phyloP scores from a whole-genome alignment of 2,113 vertebrate species.

The Uria lomvia region DNA sequence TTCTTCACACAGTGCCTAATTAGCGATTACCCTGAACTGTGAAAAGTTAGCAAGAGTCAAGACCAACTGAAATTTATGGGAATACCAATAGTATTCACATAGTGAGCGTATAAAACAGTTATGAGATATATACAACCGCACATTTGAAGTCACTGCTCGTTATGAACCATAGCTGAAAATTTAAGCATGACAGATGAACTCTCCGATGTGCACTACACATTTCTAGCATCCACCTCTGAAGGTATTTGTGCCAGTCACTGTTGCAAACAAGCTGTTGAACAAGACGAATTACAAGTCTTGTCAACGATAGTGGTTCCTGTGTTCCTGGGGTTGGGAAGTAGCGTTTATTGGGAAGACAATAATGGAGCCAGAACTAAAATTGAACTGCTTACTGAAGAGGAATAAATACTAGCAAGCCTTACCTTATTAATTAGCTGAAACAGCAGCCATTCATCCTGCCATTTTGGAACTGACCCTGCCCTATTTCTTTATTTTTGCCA shows the following conservation, averaged over 20 bases:
- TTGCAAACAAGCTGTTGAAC: background rate
- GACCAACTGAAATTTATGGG: background rate
- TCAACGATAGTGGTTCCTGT: rapidly evolving
- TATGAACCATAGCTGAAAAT: background rate
- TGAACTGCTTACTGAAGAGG: background rate
- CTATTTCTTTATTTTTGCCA: constrained; percentile 55
- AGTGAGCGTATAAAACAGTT: background rate
- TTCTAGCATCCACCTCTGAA: background rate
- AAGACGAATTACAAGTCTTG: background rate
- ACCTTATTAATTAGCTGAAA: background rate
- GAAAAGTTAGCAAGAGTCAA: background rate
- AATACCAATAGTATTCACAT: background rate
- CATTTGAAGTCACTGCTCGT: background rate
- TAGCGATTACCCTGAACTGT: background rate
- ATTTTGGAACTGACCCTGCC: constrained; percentile 49
- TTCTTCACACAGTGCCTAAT: background rate
- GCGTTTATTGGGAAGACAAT: background rate
- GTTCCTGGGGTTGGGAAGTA: background rate
- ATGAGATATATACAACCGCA: background rate
- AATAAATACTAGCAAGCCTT: background rate
- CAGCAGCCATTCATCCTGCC: background rate
- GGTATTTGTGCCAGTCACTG: background rate
- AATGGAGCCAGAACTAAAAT: background rate
- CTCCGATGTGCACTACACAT: background rate
- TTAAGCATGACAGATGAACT: background rate